These are phyloP conservation scores for Drosophila multiciliata DNA, from an alignment of 2,888 invertebrate species.

Conservation along the genomic window DNA sequence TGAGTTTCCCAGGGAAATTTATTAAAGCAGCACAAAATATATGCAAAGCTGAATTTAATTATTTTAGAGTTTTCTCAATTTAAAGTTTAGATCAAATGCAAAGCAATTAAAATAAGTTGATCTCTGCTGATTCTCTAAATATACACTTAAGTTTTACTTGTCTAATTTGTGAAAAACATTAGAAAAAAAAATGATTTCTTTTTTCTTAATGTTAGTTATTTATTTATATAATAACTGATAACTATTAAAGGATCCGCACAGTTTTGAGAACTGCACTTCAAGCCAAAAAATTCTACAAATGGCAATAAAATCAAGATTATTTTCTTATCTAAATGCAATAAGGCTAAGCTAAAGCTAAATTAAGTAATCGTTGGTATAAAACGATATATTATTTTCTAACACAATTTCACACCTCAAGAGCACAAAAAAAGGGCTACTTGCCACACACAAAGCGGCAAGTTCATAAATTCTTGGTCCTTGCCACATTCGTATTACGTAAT, in stretches of 20 bases:
- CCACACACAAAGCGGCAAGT: slow-evolving; percentile 30
- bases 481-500: slow-evolving; percentile 58
- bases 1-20: not conserved
- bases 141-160: not conserved
- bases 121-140: not conserved
- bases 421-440: not conserved
- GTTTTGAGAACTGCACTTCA: not conserved
- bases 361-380: not conserved
- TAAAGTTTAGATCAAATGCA: not conserved
- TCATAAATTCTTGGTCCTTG: slow-evolving; percentile 54
- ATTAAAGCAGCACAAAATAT: slow-evolving; percentile 1
- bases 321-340: not conserved
- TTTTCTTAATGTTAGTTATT: too few relatives aligned
- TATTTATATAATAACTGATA: not conserved
- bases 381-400: not conserved
- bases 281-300: not conserved
- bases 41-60: not conserved
- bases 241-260: not conserved
- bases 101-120: not conserved
- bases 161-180: not conserved
- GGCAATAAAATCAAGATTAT: not conserved
- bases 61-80: not conserved
- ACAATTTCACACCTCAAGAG: not conserved
- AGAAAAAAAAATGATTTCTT: not conserved
- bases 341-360: not conserved